phyloP scores from a whole-genome alignment of 2,888 invertebrate species.

The Lypha dubia region DNA sequence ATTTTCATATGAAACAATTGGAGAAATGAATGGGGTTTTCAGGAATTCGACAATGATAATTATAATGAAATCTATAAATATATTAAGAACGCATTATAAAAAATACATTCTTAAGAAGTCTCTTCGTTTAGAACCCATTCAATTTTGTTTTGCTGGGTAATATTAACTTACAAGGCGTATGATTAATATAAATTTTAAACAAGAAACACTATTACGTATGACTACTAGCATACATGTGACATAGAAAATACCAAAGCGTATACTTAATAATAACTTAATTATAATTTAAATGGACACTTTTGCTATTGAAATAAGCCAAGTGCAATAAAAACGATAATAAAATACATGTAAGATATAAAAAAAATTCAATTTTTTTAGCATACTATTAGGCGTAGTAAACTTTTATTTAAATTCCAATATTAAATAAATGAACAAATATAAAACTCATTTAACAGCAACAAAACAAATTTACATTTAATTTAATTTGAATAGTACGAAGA shows the following conservation, averaged over 20 bases:
- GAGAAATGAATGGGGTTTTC: too few species aligned
- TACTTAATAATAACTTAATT: slow-evolving; percentile 10
- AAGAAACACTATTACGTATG: not conserved
- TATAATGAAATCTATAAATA: too few species aligned
- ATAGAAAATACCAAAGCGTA: not conserved
- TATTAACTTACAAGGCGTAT: slow-evolving; percentile 25
- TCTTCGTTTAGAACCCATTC: too few species aligned
- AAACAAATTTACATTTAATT: slow-evolving; percentile 63
- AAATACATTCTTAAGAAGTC: too few species aligned
- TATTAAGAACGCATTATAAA: too few species aligned
- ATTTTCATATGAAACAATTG: too few species aligned
- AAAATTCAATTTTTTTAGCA: slow-evolving; percentile 6
- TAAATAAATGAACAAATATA: slow-evolving; percentile 52
- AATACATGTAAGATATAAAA: not conserved
- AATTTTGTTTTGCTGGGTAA: too few species aligned
- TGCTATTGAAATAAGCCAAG: not conserved
- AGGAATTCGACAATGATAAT: too few species aligned
- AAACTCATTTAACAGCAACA: slow-evolving; percentile 56
- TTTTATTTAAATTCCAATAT: slow-evolving; percentile 29
- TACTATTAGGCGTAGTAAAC: slow-evolving; percentile 25
- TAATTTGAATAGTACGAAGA: slow-evolving; percentile 44
- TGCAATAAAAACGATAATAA: not conserved
- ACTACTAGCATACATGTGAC: too few species aligned
- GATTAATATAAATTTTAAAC: not conserved
- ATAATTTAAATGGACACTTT: not conserved